A percentile compares a stretch with the other conserved stretches of the same genome.
Evolutionary conservation across 2,797 vertebrate genomes (phyloP).

Genomic region (Gallinago stenura): DNA sequence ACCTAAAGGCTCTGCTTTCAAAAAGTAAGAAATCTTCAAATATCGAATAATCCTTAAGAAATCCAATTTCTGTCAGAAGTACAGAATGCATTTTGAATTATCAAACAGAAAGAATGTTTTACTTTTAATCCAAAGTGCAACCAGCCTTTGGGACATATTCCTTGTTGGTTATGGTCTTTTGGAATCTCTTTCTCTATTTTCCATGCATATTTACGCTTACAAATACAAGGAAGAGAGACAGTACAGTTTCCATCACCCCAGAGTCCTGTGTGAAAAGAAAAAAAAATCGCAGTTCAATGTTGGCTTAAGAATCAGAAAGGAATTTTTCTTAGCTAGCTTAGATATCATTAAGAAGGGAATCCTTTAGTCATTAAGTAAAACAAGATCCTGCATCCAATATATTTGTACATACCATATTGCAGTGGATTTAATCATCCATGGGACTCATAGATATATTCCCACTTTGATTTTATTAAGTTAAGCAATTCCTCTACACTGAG

Average conservation of each 20-base stretch:
- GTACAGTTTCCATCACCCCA: conserved; percentile 86
- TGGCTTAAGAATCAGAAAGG: neutral
- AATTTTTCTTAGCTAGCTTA: neutral
- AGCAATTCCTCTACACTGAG: neutral
- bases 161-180: conserved; percentile 82
- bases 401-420: neutral
- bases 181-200: conserved; percentile 86
- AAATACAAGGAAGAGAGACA: conserved; percentile 84
- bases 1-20: neutral
- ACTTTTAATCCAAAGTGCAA: conserved; percentile 94
- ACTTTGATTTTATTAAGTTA: neutral
- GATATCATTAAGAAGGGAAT: neutral
- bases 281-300: neutral
- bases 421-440: neutral
- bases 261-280: conserved; percentile 80
- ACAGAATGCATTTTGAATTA: neutral
- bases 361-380: neutral
- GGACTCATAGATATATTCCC: neutral
- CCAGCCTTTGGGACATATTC: conserved; percentile 91
- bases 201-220: conserved; percentile 86
- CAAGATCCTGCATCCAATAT: neutral
- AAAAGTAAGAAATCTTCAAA: neutral
- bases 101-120: neutral
- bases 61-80: neutral
- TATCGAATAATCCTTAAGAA: neutral